Base-by-base conservation (phyloP, 2,888 invertebrate species). In the Morpho deidamia region DNA sequence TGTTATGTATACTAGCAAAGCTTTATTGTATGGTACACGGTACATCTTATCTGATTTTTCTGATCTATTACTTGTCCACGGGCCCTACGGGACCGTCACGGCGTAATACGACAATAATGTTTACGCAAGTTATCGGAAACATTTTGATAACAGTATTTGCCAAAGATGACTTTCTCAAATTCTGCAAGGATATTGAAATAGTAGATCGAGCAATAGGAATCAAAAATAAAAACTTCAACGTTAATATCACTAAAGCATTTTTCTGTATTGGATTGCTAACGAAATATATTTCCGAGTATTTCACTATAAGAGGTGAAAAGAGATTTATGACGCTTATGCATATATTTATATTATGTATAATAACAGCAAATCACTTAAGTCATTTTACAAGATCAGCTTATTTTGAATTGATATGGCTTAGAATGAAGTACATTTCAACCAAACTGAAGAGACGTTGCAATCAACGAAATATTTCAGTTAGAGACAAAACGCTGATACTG, bases 361-460 rank as follows among this genome's bases (percentile, higher is more conserved):
- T 51, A 7, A 39, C 39, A n/a, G 44, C 51, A 32, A 39, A 33
- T 39, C 38, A 51, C n/a, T 12, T 51, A 8, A 12, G 39, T 51
- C 38, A 44, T 39, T 2, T 51, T 2, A 10, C 32, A 5, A 38
- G 39, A 34, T 12, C 51, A 12, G 2, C 38, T 10, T 33, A 39
- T n/a, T 34, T 44, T 11, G 51, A 51, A 39, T 7, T 51, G n/a
- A 10, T 51, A 10, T 51, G 38, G 39, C 39, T 39, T n/a, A 37
- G 51, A 38, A 39, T 11, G 11, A 44, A 39, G 33, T n/a, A 11
- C 7, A 23, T 55, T 9, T 12, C 12, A 1, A 9, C 7, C 8
- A n/a, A 48, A 39, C 11, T 55, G 10, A 45, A 51, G 48, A 42
- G 7, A 2, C 44, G 42, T 5, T 35, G 35, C 35, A 33, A 33